Conservation (phyloP, 2,797 vertebrate species). For the Lepidocolaptes lacrymiger region DNA sequence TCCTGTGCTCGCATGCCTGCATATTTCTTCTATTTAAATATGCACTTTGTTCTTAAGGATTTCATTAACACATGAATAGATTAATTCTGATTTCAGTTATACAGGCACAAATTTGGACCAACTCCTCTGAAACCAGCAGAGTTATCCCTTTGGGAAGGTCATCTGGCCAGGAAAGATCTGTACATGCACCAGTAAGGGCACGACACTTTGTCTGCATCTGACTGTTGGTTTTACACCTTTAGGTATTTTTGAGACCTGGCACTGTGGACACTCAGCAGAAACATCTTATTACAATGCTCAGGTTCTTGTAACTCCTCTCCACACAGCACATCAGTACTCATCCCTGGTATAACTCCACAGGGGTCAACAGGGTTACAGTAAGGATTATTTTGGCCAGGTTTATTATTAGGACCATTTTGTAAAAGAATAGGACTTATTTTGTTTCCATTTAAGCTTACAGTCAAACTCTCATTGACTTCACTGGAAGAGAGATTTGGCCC, state of each 20-base stretch:
- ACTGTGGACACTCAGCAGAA: background rate
- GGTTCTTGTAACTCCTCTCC: background rate
- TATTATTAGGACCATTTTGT: background rate
- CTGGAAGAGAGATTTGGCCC: background rate
- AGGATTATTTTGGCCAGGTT: background rate
- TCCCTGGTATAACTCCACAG: background rate
- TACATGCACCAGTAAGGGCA: rapidly evolving
- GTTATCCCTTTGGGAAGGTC: background rate
- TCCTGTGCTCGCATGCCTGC: background rate
- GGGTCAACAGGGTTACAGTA: background rate
- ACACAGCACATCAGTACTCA: background rate
- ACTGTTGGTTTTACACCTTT: background rate
- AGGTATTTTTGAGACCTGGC: background rate
- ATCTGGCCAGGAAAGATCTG: background rate
- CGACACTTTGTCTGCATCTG: background rate
- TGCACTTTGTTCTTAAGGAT: slow-evolving; percentile 47
- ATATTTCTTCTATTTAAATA: slow-evolving; percentile 43
- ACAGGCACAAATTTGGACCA: background rate
- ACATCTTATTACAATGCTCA: background rate
- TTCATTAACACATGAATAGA: slow-evolving; percentile 25
- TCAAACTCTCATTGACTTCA: background rate
- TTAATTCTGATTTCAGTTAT: background rate
- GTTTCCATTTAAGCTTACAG: background rate
- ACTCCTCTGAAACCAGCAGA: background rate
- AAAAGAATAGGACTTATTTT: background rate